Percentiles rank a stretch among this genome's conserved stretches.
Evolutionary conservation across 2,113 vertebrate genomes (phyloP).

Genomic region (Anas platyrhynchos): DNA sequence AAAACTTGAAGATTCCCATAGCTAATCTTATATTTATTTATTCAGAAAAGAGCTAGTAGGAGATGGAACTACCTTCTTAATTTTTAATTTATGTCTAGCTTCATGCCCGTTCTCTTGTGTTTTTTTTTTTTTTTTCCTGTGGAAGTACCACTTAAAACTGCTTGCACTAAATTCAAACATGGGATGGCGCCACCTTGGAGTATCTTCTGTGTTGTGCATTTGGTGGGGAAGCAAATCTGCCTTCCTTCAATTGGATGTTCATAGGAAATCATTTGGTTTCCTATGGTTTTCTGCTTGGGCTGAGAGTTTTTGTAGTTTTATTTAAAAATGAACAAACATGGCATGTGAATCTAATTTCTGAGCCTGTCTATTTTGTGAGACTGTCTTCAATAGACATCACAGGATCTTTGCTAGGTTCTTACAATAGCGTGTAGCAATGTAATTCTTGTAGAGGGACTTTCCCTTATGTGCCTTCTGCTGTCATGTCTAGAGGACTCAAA

Average conservation of each 20-base stretch:
- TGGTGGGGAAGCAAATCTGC: background rate
- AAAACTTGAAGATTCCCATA: background rate
- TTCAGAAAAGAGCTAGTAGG: background rate
- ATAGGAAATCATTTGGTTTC: background rate
- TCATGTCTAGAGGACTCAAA: rapidly evolving
- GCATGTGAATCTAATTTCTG: background rate
- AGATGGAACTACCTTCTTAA: background rate
- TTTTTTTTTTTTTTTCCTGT: background rate
- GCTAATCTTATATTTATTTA: background rate
- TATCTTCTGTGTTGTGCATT: background rate
- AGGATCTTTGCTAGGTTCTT: background rate
- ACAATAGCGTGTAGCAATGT: background rate
- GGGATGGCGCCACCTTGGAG: background rate
- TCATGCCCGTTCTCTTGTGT: background rate
- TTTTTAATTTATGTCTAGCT: background rate
- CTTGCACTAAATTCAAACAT: background rate
- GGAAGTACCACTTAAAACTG: background rate
- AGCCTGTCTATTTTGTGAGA: background rate
- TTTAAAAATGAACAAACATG: background rate
- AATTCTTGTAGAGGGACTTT: background rate
- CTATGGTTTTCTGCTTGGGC: background rate
- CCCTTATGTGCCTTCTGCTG: background rate
- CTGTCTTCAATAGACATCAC: background rate
- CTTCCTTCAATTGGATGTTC: background rate
- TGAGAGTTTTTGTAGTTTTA: background rate